These are phyloP conservation scores for Leptinotarsa defecta DNA, from an alignment of 1,140 invertebrate species.

Conservation along the genomic window DNA sequence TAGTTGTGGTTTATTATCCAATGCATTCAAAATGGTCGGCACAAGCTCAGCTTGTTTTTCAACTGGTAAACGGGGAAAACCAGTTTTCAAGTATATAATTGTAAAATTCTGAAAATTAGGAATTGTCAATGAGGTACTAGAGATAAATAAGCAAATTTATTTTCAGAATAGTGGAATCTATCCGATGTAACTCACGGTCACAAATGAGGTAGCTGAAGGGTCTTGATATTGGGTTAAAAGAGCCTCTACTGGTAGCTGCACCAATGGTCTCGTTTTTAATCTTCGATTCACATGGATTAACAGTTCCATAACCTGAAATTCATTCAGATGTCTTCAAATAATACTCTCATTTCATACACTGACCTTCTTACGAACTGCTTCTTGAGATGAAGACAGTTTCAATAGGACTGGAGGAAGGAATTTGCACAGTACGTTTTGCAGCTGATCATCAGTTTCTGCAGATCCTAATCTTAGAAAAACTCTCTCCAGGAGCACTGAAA, in stretches of 20 bases:
- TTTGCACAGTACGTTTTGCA: conserved; percentile 80
- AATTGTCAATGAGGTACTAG: too few species aligned
- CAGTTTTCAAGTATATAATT: conserved; percentile 92
- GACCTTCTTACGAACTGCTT: conserved; percentile 83
- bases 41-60: conserved; percentile 78
- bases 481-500: conserved; percentile 80
- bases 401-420: conserved; percentile 88
- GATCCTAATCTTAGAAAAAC: conserved; percentile 87
- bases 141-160: too few species aligned
- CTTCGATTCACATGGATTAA: conserved; percentile 90
- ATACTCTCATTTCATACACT: neutral
- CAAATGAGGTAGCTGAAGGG: conserved; percentile 77
- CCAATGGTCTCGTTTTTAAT: conserved; percentile 79
- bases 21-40: conserved; percentile 75
- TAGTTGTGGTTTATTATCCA: conserved; percentile 78
- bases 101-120: conserved; percentile 81
- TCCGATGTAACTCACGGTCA: conserved; percentile 67
- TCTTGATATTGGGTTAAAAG: conserved; percentile 82
- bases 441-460: conserved; percentile 85
- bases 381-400: conserved; percentile 84
- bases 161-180: too few species aligned
- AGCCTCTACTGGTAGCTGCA: conserved; percentile 86
- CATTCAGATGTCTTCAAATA: conserved; percentile 15
- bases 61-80: conserved; percentile 78
- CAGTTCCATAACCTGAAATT: conserved; percentile 84